Conservation (phyloP, 2,797 vertebrate genomes). For the Bradypodion pumilum region DNA sequence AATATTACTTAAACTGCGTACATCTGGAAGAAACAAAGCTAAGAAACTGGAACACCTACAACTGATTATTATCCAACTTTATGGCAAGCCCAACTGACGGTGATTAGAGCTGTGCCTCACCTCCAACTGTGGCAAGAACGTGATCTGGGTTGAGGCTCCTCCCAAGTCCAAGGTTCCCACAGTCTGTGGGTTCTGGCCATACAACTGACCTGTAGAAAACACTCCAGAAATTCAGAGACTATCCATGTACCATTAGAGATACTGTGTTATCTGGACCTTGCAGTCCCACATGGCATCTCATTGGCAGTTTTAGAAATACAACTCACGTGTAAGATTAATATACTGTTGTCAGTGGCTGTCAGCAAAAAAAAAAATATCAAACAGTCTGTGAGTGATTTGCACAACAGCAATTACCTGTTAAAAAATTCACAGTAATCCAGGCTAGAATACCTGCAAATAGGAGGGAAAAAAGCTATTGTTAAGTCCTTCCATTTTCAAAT, state of each 20-base stretch:
- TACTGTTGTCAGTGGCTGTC: not conserved
- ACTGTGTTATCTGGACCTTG: not conserved
- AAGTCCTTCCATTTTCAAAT: slow-evolving; percentile 1
- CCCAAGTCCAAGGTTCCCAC: slow-evolving; percentile 96
- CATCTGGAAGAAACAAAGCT: slow-evolving; percentile 37
- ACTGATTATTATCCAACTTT: not conserved
- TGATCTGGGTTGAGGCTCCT: slow-evolving; percentile 97
- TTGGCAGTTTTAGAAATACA: not conserved
- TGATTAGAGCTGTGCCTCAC: slow-evolving; percentile 72
- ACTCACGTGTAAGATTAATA: not conserved
- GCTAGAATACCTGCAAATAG: slow-evolving; percentile 89
- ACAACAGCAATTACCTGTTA: slow-evolving; percentile 87
- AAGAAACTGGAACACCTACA: not conserved
- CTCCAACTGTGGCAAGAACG: slow-evolving; percentile 92
- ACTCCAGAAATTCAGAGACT: slow-evolving; percentile 10
- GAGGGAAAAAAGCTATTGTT: slow-evolving; percentile 4
- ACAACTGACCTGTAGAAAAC: slow-evolving; percentile 86
- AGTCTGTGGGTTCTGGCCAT: slow-evolving; percentile 84
- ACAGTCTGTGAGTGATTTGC: slow-evolving; percentile 23
- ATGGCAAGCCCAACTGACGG: not conserved
- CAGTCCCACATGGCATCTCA: not conserved
- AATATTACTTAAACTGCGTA: slow-evolving; percentile 9
- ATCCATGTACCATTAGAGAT: not conserved
- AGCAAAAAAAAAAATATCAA: no score
- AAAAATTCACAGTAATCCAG: slow-evolving; percentile 98